Evolutionary conservation across 2,797 vertebrate genomes (phyloP), one percentile per base, ranked within the genome.

Genomic region (Enteromius unitaeniatus): DNA sequence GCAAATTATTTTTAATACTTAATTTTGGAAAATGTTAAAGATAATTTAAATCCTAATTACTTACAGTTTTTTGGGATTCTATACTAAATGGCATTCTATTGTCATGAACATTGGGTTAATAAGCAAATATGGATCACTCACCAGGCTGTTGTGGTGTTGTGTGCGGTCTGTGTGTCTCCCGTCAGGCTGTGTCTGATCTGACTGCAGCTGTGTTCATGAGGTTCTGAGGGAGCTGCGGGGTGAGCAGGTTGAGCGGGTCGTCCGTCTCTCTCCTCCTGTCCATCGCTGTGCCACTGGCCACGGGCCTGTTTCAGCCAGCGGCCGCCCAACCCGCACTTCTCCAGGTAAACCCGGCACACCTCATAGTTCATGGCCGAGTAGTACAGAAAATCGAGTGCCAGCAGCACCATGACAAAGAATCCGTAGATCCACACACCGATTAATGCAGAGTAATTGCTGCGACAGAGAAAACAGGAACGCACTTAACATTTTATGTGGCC

Each of bases 281-380:
- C 91, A 19, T 95, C 91, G 45, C 91, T 93, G 87, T 96, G 94
- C 96, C 97, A 99, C 89, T 95, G 96, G 90, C 91, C 95, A 78
- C 97, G 94, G 70, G 96, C 97, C 86, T 96, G 97, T 85, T 95
- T 96, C 92, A 99, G 94, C 98, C 98, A 99, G 84, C 96, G 96
- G 0, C 96, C 97, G 1, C 97, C 96, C 86, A 99, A 92, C 15
- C 98, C 98, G 96, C 98, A 99, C 86, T 97, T 96, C 53, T 97
- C 95, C 94, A 99, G 94, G 93, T 99, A 98, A 40, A 97, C 94
- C 88, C 97, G 95, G 91, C 97, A 99, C 87, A 99, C 91, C 88
- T 99, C 97, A 85, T 99, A 99, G 95, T 99, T 99, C 94, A 99
- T 97, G 74, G 98, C 98, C 13, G 98, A 99, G 93, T 99, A 99